phyloP scores from a whole-genome alignment of 2,888 invertebrate species.

The Parapristionchus giblindavisi region DNA sequence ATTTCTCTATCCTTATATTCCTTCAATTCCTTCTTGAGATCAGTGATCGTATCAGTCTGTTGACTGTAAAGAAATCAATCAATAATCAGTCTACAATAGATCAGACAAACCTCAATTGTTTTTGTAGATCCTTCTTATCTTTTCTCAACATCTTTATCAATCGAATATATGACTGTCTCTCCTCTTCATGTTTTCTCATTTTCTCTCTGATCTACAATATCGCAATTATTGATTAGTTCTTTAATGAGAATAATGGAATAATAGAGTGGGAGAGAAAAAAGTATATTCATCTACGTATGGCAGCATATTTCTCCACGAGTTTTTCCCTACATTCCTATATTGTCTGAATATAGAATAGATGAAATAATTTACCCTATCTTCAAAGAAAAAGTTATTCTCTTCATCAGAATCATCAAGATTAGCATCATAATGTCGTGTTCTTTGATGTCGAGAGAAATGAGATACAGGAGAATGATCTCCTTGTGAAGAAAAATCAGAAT shows the following conservation, averaged over 20 bases:
- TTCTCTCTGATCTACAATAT: conserved; percentile 23
- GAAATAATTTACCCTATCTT: conserved; percentile 4
- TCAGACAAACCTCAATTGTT: too few species aligned
- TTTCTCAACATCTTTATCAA: not conserved
- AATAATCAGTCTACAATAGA: too few species aligned
- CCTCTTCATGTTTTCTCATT: conserved; percentile 26
- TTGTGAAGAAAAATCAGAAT: conserved; percentile 19
- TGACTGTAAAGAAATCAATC: too few species aligned
- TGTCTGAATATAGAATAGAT: not conserved
- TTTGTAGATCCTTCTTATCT: not conserved
- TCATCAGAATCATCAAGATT: conserved; percentile 27
- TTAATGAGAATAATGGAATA: too few species aligned
- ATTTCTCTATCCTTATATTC: not conserved
- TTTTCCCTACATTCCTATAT: not conserved
- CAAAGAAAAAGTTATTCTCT: conserved; percentile 13
- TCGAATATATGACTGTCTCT: conserved; percentile 1
- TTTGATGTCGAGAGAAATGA: conserved; percentile 10
- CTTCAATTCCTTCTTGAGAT: conserved; percentile 1
- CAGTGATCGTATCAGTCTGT: conserved; percentile 2
- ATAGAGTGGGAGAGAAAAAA: too few species aligned
- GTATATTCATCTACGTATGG: too few species aligned
- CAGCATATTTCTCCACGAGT: too few species aligned
- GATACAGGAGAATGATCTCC: conserved; percentile 24
- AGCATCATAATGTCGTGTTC: conserved; percentile 15
- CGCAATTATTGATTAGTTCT: too few species aligned